These are phyloP conservation scores for Gallirallus australis DNA, from an alignment of 2,797 vertebrate species.

Conservation along the genomic window DNA sequence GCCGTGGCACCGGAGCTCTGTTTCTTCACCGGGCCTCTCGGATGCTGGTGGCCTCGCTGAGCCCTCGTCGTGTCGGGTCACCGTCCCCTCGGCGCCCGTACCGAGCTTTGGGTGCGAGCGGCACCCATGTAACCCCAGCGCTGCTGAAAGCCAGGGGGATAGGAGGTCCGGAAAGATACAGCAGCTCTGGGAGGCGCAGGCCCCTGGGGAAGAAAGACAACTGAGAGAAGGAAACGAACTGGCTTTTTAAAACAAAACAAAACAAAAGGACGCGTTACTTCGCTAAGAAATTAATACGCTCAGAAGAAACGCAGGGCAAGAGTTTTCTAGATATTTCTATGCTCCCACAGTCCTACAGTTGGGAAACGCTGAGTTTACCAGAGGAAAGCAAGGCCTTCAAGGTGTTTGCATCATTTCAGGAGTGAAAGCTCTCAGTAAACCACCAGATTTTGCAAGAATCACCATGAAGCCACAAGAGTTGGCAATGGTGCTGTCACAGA, in stretches of 20 bases:
- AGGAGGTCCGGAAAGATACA: too few species aligned
- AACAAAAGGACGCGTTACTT: too few species aligned
- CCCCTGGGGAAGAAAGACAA: too few species aligned
- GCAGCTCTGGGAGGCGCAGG: accelerated
- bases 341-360: accelerated
- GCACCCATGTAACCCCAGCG: accelerated
- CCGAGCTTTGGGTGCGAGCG: background rate
- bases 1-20: accelerated
- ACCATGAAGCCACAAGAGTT: background rate
- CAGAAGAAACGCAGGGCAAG: background rate
- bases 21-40: background rate
- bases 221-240: background rate
- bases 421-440: background rate
- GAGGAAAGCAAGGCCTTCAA: background rate
- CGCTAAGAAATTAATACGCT: accelerated
- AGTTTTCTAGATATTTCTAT: background rate
- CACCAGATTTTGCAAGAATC: background rate
- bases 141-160: background rate
- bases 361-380: background rate
- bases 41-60: background rate
- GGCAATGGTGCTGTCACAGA: background rate
- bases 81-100: accelerated
- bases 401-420: background rate
- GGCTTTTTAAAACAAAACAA: too few species aligned
- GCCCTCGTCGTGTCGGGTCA: too few species aligned